Percentiles rank a stretch among this genome's conserved stretches.
phyloP scores from a whole-genome alignment of 2,888 invertebrate genomes.

The Zootermopsis nevadensis region DNA sequence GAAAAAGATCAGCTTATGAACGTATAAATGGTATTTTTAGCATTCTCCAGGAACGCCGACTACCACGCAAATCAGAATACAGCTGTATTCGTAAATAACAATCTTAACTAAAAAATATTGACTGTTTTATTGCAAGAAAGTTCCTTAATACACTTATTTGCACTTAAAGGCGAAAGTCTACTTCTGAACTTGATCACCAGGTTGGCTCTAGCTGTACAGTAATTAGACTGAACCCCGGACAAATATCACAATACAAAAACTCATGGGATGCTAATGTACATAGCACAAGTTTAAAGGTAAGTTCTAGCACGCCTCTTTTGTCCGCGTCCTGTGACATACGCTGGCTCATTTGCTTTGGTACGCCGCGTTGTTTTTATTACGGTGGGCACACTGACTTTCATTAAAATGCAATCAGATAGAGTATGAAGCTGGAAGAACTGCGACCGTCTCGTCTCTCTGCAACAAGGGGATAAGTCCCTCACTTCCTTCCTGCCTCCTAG shows the following conservation, averaged over 20 bases:
- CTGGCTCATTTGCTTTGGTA: constrained; percentile 27
- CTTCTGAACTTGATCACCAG: not conserved
- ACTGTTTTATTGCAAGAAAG: not conserved
- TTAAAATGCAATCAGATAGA: constrained; percentile 44
- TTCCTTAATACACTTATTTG: not conserved
- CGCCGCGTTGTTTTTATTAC: constrained; percentile 17
- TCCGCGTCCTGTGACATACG: not conserved
- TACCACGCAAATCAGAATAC: too few relatives aligned
- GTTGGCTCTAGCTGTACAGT: not conserved
- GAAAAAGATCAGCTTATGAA: too few relatives aligned
- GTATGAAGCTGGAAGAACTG: constrained; percentile 14
- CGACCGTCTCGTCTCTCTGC: not conserved
- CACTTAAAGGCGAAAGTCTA: not conserved
- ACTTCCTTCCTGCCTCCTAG: too few relatives aligned
- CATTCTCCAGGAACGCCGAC: too few relatives aligned
- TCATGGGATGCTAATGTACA: not conserved
- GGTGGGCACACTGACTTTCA: constrained; percentile 22
- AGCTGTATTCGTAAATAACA: too few relatives aligned
- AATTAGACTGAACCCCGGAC: not conserved
- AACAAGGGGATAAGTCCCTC: not conserved
- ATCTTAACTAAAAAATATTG: too few relatives aligned
- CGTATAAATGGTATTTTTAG: too few relatives aligned
- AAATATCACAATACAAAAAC: not conserved
- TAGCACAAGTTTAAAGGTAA: not conserved
- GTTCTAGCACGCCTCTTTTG: constrained; percentile 1